A percentile compares a stretch with the other conserved stretches of the same genome.
Conservation (phyloP, 2,113 vertebrate species). For the Catharus fuscescens region DNA sequence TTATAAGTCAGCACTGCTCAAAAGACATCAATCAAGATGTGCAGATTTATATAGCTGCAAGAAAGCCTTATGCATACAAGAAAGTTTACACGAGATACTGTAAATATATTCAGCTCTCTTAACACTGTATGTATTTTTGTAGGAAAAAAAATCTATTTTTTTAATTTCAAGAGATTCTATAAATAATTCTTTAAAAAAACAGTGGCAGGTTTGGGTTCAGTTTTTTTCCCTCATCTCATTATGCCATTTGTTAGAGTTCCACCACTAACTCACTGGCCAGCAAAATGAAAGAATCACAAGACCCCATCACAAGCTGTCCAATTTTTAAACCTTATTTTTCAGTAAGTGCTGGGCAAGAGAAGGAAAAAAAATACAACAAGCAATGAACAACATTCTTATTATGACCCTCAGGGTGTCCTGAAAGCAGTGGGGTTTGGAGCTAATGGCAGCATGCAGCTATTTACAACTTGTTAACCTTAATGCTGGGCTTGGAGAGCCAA, state of each 20-base stretch:
- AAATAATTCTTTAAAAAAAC: not conserved
- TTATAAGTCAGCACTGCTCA: not conserved
- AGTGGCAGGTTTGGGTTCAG: not conserved
- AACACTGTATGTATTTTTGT: not conserved
- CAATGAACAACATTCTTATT: conserved; percentile 12
- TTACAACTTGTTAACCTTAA: conserved; percentile 67
- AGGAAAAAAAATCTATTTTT: not conserved
- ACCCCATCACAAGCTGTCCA: not conserved
- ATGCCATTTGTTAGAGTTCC: not conserved
- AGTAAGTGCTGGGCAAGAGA: not conserved
- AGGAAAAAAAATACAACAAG: not conserved
- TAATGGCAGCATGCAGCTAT: conserved; percentile 60
- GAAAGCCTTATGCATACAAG: not conserved
- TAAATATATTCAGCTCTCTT: conserved; percentile 44
- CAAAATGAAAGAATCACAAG: not conserved
- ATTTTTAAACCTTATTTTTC: not conserved
- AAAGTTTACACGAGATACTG: not conserved
- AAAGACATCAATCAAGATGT: conserved; percentile 3
- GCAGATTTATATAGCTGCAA: conserved; percentile 15
- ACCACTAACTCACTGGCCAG: not conserved
- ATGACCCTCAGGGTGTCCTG: conserved; percentile 3
- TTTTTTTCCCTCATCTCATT: not conserved
- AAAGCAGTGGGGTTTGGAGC: conserved; percentile 46
- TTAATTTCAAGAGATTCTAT: not conserved
- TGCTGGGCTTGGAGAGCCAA: conserved; percentile 32